Evolutionary conservation across 53 echinoderm and acorn worm species (phyloP).

Genomic region (Mesocentrotus franciscanus): DNA sequence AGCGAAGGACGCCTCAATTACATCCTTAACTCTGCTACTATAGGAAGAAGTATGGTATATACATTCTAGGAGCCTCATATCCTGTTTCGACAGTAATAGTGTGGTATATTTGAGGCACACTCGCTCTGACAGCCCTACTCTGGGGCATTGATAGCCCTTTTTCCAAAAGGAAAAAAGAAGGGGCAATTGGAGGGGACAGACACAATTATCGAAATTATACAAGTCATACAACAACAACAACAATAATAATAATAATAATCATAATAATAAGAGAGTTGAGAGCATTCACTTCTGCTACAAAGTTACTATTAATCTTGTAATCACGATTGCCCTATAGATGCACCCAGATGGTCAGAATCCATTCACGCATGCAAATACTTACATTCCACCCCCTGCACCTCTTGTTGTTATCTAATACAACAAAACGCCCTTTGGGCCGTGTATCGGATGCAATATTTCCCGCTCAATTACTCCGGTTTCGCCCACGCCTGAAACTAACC

Average conservation of each 20-base stretch:
- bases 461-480: background rate
- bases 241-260: too few relatives aligned
- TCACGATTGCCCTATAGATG: background rate
- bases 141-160: background rate
- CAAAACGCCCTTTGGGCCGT: background rate
- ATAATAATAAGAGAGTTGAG: too few relatives aligned
- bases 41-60: too few relatives aligned
- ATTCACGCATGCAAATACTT: background rate
- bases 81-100: too few relatives aligned
- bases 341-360: background rate
- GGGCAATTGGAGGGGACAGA: background rate
- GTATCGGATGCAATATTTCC: background rate
- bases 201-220: background rate
- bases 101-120: background rate
- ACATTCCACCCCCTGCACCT: background rate
- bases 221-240: background rate
- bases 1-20: too few relatives aligned
- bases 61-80: too few relatives aligned
- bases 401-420: background rate
- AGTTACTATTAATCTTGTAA: too few relatives aligned
- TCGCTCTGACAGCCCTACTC: background rate
- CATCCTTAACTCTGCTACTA: too few relatives aligned
- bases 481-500: background rate
- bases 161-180: background rate
- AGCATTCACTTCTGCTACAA: too few relatives aligned